phyloP scores from a whole-genome alignment of 2,113 vertebrate species.

The Pungitius pungitius region DNA sequence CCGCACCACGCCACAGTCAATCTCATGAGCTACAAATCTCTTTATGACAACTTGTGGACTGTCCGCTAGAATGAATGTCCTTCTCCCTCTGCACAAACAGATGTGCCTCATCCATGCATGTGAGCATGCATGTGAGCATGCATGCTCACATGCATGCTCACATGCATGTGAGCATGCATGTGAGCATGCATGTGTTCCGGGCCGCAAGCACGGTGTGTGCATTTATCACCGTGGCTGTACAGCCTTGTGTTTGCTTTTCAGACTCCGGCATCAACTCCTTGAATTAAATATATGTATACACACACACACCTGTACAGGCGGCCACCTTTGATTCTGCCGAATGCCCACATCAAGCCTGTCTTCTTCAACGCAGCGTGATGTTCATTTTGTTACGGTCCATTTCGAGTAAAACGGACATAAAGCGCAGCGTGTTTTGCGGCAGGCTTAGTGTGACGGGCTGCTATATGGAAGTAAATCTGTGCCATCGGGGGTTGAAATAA shows the following conservation, averaged over 20 bases:
- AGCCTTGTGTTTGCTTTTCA: not conserved
- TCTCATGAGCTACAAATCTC: conserved; percentile 25
- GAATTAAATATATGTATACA: conserved; percentile 36
- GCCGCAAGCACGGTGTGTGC: conserved; percentile 5
- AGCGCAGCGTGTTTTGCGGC: not conserved
- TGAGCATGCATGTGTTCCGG: too few species aligned
- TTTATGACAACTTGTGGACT: conserved; percentile 48
- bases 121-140: too few species aligned
- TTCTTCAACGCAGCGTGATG: not conserved
- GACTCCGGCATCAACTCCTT: conserved; percentile 7
- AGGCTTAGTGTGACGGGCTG: not conserved
- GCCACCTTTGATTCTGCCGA: not conserved
- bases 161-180: too few species aligned
- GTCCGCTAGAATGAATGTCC: conserved; percentile 25
- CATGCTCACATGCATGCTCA: too few species aligned
- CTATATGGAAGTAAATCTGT: too few species aligned
- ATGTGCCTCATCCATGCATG: conserved; percentile 22
- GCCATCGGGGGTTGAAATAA: too few species aligned
- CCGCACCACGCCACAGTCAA: conserved; percentile 4
- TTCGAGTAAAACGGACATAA: not conserved
- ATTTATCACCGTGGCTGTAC: not conserved
- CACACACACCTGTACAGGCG: not conserved
- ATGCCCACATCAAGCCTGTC: too few species aligned
- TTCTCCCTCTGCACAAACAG: conserved; percentile 41
- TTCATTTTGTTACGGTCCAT: not conserved